Evolutionary conservation across 2,113 vertebrate species (phyloP).

Genomic region (Salvator merianae): DNA sequence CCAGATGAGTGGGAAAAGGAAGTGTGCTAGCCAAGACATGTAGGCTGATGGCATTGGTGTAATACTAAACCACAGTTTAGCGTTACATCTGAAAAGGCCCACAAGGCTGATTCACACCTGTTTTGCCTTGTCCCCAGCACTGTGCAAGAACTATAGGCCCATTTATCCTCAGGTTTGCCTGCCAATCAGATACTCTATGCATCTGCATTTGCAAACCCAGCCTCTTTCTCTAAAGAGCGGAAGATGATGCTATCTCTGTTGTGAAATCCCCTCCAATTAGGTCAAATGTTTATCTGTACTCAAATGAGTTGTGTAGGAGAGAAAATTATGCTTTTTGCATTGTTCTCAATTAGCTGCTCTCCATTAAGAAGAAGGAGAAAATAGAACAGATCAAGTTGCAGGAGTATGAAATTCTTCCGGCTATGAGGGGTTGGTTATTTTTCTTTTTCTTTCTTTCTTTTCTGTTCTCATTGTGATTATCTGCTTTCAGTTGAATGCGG

Average conservation of each 20-base stretch:
- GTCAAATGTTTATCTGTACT: background rate
- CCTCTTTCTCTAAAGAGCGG: constrained; percentile 1
- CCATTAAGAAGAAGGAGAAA: background rate
- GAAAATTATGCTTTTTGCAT: constrained; percentile 33
- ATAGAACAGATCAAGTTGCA: constrained; percentile 2
- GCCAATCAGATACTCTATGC: constrained; percentile 42
- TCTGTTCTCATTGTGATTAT: background rate
- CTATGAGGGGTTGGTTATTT: background rate
- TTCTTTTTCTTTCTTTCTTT: too few relatives aligned
- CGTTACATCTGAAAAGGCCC: background rate
- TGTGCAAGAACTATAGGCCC: background rate
- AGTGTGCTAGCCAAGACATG: background rate
- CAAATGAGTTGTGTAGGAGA: background rate
- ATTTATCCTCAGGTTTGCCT: background rate
- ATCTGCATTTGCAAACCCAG: background rate
- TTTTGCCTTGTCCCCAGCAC: background rate
- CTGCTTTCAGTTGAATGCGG: constrained; percentile 40
- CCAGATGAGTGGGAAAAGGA: background rate
- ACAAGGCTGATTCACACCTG: background rate
- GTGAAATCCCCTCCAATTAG: background rate
- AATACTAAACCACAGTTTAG: background rate
- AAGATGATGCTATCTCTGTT: constrained; percentile 35
- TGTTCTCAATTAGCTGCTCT: constrained; percentile 3
- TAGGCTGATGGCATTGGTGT: background rate
- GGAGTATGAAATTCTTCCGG: constrained; percentile 34